Conservation (phyloP, 2,888 invertebrate genomes). For the Ischnus inquisitorius region DNA sequence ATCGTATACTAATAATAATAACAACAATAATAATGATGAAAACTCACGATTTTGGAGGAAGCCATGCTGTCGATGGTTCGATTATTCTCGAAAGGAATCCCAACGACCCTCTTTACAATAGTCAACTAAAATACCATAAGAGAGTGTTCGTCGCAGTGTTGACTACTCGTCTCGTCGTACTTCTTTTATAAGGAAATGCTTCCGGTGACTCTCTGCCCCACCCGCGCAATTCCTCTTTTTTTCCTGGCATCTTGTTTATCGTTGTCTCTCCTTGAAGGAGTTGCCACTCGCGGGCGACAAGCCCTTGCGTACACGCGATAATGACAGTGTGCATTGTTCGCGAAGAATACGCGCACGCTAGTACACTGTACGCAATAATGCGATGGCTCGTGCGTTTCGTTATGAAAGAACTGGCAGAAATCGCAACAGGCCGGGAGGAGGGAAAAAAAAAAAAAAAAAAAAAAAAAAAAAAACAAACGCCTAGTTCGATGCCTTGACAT, state of each 20-base stretch:
- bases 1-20: neutral
- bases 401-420: slow-evolving; percentile 55
- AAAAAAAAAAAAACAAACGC: neutral
- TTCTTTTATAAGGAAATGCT: slow-evolving; percentile 78
- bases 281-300: slow-evolving; percentile 39
- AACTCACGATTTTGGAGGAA: slow-evolving; percentile 79
- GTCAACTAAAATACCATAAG: slow-evolving; percentile 47
- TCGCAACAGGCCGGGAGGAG: slow-evolving; percentile 7
- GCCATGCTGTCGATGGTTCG: slow-evolving; percentile 76
- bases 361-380: slow-evolving; percentile 62
- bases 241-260: slow-evolving; percentile 49
- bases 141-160: slow-evolving; percentile 56
- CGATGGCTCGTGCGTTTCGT: slow-evolving; percentile 56
- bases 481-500: slow-evolving; percentile 64
- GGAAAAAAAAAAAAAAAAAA: no score
- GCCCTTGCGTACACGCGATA: slow-evolving; percentile 68
- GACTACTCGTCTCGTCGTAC: slow-evolving; percentile 48
- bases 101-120: slow-evolving; percentile 17
- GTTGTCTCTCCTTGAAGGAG: slow-evolving; percentile 54
- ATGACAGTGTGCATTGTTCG: slow-evolving; percentile 71
- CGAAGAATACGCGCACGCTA: slow-evolving; percentile 42
- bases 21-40: neutral
- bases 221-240: slow-evolving; percentile 45
- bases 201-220: slow-evolving; percentile 67
- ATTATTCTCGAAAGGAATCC: slow-evolving; percentile 43